These are phyloP conservation scores for Bruchidius siliquastri DNA, from an alignment of 2,888 invertebrate species.

Conservation along the genomic window DNA sequence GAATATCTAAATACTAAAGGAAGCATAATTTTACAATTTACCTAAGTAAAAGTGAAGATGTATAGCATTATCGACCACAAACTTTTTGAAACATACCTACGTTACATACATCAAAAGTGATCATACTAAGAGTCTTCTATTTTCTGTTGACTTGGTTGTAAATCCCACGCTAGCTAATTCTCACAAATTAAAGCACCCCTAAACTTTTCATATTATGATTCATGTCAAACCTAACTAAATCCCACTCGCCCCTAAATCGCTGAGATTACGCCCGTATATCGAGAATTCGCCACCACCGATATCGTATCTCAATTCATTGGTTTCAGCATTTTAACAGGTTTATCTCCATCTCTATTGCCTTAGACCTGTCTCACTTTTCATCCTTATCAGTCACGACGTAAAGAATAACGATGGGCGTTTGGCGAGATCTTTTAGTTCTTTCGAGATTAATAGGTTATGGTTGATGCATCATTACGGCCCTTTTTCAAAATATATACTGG, in stretches of 20 bases:
- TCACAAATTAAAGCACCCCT: no score
- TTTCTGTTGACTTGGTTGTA: no score
- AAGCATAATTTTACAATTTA: no score
- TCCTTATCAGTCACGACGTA: conserved; percentile 22
- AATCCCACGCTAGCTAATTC: no score
- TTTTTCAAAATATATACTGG: no score
- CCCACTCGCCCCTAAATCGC: conserved; percentile 1
- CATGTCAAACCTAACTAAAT: not conserved
- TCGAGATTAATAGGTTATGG: not conserved
- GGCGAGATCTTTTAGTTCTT: not conserved
- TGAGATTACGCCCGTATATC: conserved; percentile 29
- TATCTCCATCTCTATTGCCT: conserved; percentile 26
- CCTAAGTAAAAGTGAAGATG: no score
- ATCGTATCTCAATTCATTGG: conserved; percentile 38
- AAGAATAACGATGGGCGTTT: not conserved
- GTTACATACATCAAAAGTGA: no score
- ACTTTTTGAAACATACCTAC: no score
- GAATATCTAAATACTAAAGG: no score
- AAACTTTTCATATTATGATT: no score
- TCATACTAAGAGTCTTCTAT: no score
- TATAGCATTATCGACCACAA: no score
- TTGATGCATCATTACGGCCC: not conserved
- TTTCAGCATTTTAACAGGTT: conserved; percentile 35
- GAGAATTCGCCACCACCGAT: conserved; percentile 21
- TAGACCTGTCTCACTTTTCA: conserved; percentile 23